A percentile compares a stretch with the other conserved stretches of the same genome.
These are phyloP conservation scores for Caradrina clavipalpis DNA, from an alignment of 2,888 invertebrate species.

Conservation along the genomic window DNA sequence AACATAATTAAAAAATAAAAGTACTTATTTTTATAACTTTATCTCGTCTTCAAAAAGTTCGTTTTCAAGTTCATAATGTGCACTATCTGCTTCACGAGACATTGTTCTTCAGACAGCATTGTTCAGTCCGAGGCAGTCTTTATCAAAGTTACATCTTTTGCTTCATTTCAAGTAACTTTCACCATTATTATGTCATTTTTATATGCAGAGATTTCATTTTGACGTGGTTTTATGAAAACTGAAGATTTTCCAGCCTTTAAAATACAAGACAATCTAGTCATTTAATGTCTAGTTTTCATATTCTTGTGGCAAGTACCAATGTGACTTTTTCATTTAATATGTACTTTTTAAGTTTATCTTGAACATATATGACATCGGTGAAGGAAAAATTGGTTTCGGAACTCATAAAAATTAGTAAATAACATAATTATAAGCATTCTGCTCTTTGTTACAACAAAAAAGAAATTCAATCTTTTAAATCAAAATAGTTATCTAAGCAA, in stretches of 20 bases:
- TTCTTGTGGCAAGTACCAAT: too few relatives aligned
- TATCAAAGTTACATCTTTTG: constrained; percentile 37
- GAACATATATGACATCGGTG: too few relatives aligned
- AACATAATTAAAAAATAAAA: too few relatives aligned
- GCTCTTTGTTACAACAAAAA: background rate
- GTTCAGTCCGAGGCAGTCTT: constrained; percentile 22
- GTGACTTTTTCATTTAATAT: too few relatives aligned
- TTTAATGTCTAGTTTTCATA: too few relatives aligned
- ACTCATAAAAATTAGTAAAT: too few relatives aligned
- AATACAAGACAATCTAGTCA: too few relatives aligned
- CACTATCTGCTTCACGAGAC: constrained; percentile 36
- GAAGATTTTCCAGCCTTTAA: too few relatives aligned
- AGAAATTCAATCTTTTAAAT: background rate
- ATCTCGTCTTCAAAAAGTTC: too few relatives aligned
- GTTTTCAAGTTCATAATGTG: background rate
- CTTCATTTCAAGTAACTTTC: constrained; percentile 17
- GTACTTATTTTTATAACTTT: too few relatives aligned
- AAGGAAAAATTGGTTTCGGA: too few relatives aligned
- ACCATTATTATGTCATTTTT: background rate
- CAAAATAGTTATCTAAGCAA: background rate
- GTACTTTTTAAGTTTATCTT: too few relatives aligned
- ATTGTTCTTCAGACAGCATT: constrained; percentile 48
- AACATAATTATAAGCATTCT: background rate
- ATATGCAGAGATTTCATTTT: background rate
- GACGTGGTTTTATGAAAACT: background rate